phyloP scores from a whole-genome alignment of 2,113 vertebrate species.

The Todiramphus saurophagus region DNA sequence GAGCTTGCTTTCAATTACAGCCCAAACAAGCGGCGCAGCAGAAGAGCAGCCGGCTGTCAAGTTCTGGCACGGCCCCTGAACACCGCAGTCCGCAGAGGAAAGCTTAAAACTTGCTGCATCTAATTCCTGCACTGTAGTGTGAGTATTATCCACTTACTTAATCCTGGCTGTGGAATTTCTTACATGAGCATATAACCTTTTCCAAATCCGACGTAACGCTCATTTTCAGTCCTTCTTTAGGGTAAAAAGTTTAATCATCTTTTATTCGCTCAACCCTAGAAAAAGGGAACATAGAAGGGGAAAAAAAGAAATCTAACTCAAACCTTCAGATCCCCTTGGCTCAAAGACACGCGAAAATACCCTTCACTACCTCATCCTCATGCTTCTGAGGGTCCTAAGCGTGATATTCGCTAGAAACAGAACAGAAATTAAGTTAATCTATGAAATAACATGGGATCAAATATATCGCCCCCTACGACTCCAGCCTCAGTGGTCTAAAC shows the following conservation, averaged over 20 bases:
- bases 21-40: background rate
- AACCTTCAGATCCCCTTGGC: background rate
- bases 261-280: background rate
- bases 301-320: background rate
- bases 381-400: background rate
- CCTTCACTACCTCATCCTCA: background rate
- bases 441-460: background rate
- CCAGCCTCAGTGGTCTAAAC: fast-evolving
- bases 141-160: background rate
- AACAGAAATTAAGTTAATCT: background rate
- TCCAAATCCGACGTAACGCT: background rate
- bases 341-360: background rate
- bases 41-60: background rate
- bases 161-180: background rate
- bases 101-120: background rate
- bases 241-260: background rate
- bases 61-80: background rate
- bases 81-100: background rate
- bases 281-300: too few relatives aligned
- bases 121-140: background rate
- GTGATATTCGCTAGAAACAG: background rate
- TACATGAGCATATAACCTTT: background rate
- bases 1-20: background rate
- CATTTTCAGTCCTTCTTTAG: background rate
- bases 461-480: fast-evolving